Base-by-base conservation (phyloP, 2,888 invertebrate genomes). In the Augochlorella aurata region DNA sequence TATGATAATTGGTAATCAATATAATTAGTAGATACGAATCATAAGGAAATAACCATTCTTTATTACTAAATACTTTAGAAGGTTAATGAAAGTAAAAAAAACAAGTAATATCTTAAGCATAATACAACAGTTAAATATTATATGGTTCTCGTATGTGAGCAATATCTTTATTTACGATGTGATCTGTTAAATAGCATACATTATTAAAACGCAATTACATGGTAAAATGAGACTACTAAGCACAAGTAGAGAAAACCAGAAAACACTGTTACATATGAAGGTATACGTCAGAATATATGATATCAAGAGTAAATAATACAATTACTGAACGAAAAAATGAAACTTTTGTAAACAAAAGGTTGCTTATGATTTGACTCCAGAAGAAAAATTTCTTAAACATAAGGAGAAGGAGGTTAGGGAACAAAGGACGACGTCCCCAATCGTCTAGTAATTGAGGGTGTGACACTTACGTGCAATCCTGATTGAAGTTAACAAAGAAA, bases 401-500 rank as follows among this genome's bases (percentile, higher is more conserved):
- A 83, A 54, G 14, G 50, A 49, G 49, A 69, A 52, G 45, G 77
- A 86, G 85, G 85, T 82, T 80, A 87, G 74, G 68, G 74, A 84
- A 87, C 78, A 85, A 86, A 86, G 79, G 71, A 85, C 79, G 72
- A 80, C 58, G 61, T 72, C 63, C 74, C 67, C 50, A 49, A 38
- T 21, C 50, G 52, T 77, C 50, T 54, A 68, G 29, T 44, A 45
- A 14, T n/a, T n/a, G n/a, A 84, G 74, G 71, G 49, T 47, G 76
- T 66, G 72, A 77, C 65, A 96, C 98, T 97, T 97, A 99, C 99
- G 98, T 97, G 96, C 97, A 97, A 94, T 99, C 99, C 94, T 99
- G 99, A 94, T 99, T 99, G 94, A 99, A 99, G 95, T 98, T 98
- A 91, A 98, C 98, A 94, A 98, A 98, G 94, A 97, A 97, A 94